Conservation (phyloP, 2,888 invertebrate genomes). For the Drosophila neutralis region DNA sequence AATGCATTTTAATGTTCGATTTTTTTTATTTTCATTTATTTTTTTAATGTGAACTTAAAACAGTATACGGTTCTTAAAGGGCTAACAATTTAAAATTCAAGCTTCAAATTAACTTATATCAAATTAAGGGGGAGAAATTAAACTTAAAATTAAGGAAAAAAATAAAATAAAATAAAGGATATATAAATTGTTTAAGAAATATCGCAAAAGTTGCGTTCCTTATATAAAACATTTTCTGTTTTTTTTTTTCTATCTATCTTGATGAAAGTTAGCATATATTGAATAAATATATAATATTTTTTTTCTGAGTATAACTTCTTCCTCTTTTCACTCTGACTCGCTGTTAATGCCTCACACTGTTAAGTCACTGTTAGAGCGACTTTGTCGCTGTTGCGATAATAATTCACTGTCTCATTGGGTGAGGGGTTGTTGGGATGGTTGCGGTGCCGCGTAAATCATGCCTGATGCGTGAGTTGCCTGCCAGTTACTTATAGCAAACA, state of each 20-base stretch:
- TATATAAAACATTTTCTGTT: too few species aligned
- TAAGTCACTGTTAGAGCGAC: constrained; percentile 17
- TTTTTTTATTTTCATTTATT: background rate
- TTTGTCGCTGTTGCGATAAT: constrained; percentile 65
- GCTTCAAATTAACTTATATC: background rate
- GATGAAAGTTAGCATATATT: too few species aligned
- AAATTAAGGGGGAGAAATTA: background rate
- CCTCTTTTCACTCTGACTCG: background rate
- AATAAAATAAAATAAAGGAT: too few species aligned
- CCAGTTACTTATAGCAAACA: constrained; percentile 68
- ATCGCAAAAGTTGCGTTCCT: too few species aligned
- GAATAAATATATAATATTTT: too few species aligned
- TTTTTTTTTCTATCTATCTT: too few species aligned
- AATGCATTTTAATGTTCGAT: background rate
- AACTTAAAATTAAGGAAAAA: background rate
- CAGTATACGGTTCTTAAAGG: background rate
- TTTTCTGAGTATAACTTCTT: background rate
- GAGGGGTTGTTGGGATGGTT: constrained; percentile 8
- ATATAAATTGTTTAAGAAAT: too few species aligned
- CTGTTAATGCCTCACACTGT: background rate
- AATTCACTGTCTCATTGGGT: constrained; percentile 64
- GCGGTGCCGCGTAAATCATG: constrained; percentile 64
- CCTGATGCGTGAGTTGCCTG: constrained; percentile 50
- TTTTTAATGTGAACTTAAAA: background rate
- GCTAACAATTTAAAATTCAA: background rate